Percentiles rank a stretch among this genome's conserved stretches.
Conservation (phyloP, 2,113 vertebrate species). For the zebrafish (Danio rerio) region DNA sequence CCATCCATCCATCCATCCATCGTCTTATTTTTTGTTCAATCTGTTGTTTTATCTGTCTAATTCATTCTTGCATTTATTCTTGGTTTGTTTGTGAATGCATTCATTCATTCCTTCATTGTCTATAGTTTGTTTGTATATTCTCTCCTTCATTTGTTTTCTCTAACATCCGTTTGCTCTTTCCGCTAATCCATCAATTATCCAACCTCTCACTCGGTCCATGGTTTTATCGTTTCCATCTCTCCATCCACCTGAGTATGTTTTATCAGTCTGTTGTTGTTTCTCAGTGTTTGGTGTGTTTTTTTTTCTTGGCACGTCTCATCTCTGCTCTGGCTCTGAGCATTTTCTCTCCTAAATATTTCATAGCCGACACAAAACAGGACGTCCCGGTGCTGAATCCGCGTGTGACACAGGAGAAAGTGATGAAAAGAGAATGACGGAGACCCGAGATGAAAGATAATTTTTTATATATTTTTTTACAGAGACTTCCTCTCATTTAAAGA, state of each 20-base stretch:
- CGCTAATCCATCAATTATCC: too few relatives aligned
- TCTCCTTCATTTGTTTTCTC: not conserved
- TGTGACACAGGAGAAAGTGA: slow-evolving; percentile 20
- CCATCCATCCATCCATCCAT: not conserved
- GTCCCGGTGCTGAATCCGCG: not conserved
- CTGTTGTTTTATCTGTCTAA: not conserved
- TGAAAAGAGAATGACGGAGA: slow-evolving; percentile 36
- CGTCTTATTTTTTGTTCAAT: not conserved
- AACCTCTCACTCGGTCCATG: too few relatives aligned
- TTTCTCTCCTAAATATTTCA: slow-evolving; percentile 24
- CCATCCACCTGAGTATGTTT: too few relatives aligned
- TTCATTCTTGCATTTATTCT: too few relatives aligned
- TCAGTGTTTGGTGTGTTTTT: not conserved
- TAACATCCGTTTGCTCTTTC: not conserved
- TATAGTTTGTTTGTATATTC: not conserved
- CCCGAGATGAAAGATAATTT: slow-evolving; percentile 14
- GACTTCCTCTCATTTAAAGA: slow-evolving; percentile 17
- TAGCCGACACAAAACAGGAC: slow-evolving; percentile 39
- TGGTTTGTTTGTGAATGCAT: too few relatives aligned
- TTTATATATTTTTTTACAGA: slow-evolving; percentile 11
- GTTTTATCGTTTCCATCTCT: too few relatives aligned
- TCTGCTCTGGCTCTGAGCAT: slow-evolving; percentile 28
- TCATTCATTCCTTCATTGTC: too few relatives aligned
- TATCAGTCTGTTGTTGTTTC: not conserved
- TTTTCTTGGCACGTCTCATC: not conserved